Evolutionary conservation across 2,888 invertebrate genomes (phyloP).

Genomic region (Monochamus alternatus): DNA sequence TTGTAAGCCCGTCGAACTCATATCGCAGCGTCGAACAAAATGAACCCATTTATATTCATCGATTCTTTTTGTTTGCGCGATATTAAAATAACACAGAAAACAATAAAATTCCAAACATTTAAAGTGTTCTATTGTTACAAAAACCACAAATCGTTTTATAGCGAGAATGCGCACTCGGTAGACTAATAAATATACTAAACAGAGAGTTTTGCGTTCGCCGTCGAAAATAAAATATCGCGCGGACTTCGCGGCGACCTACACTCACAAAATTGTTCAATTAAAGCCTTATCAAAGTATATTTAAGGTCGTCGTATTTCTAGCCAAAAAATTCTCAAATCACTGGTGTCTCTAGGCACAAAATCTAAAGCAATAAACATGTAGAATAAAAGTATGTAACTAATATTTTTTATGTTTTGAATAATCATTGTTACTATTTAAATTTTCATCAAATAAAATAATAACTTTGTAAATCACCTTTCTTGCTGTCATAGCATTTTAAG

Average conservation of each 20-base stretch:
- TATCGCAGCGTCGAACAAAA: constrained; percentile 39
- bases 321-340: no score
- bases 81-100: constrained; percentile 63
- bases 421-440: no score
- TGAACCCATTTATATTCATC: constrained; percentile 55
- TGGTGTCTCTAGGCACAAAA: no score
- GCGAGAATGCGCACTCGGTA: constrained; percentile 63
- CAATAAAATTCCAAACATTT: constrained; percentile 69
- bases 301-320: no score
- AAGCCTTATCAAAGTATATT: not conserved
- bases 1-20: not conserved
- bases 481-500: no score
- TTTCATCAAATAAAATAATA: no score
- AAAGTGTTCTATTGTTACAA: constrained; percentile 70
- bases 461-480: no score
- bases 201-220: constrained; percentile 58
- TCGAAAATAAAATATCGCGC: constrained; percentile 50
- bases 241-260: constrained; percentile 28
- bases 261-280: constrained; percentile 16
- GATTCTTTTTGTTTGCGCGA: constrained; percentile 55
- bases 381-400: no score
- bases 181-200: constrained; percentile 66
- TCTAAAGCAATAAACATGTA: no score
- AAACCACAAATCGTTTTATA: constrained; percentile 68
- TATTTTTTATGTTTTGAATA: no score